phyloP scores from a whole-genome alignment of 2,797 vertebrate species.

The Silurus lanzhouensis region DNA sequence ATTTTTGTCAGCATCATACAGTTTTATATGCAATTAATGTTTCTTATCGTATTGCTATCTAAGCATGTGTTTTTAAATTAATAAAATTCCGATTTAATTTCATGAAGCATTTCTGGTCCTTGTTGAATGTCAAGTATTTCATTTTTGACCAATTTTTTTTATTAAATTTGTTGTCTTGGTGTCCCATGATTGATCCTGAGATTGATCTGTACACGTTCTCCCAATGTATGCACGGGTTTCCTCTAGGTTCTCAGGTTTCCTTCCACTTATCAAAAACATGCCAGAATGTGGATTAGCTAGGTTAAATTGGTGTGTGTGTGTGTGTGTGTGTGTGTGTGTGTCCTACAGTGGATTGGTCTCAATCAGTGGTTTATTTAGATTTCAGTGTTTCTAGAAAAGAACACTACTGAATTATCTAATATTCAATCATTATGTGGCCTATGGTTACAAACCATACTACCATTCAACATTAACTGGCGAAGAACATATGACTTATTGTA shows the following conservation, averaged over 20 bases:
- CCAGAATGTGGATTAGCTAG: neutral
- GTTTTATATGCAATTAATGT: slow-evolving; percentile 63
- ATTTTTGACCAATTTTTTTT: neutral
- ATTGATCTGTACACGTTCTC: neutral
- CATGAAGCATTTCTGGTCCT: neutral
- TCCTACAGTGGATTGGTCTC: neutral
- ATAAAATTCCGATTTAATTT: slow-evolving; percentile 67
- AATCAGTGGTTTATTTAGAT: neutral
- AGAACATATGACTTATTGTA: neutral
- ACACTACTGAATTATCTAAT: too few species aligned
- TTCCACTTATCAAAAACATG: neutral
- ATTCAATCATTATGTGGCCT: neutral
- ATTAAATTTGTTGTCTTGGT: neutral
- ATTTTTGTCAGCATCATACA: slow-evolving; percentile 56
- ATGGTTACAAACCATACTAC: neutral
- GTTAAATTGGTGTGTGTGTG: neutral
- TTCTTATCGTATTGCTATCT: slow-evolving; percentile 51
- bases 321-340: neutral
- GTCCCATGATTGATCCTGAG: neutral
- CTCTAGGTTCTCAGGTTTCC: neutral
- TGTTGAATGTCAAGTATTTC: neutral
- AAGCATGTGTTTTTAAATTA: slow-evolving; percentile 67
- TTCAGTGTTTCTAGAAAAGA: neutral
- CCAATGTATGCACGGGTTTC: neutral
- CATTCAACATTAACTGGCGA: neutral